Evolutionary conservation across 2,888 invertebrate genomes (phyloP), one percentile per base, ranked within the genome.

Genomic region (Drosophila yooni): DNA sequence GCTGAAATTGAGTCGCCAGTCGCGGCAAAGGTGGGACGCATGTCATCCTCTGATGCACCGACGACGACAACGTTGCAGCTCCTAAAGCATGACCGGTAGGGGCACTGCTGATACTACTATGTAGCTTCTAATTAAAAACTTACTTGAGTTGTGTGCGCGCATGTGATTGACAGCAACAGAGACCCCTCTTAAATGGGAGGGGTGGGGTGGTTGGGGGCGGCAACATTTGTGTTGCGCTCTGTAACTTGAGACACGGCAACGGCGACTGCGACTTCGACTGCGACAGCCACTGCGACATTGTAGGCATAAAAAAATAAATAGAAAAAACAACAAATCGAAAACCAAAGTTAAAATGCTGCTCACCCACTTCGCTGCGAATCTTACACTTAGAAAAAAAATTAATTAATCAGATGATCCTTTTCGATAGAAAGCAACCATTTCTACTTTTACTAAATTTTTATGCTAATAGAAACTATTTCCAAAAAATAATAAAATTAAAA

Each of bases 81-180:
- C 65, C 91, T 93, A 74, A 93, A 93, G 91, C 93, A 93, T 85
- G 93, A 93, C 87, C 93, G 92, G 66, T 92, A 86, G 70, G 53
- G 60, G 52, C 25, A 27, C 21, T 25, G 46, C 46, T 46, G 8
- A 7, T 36, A 25, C 33, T 36, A 18, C n/a, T 38, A 40, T 57
- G 67, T 71, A 74, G 71, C 70, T 70, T 77, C 90, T 88, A 88
- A 88, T 88, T 88, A 86, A 88, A 89, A 79, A 88, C 81, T 74
- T 84, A 88, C 81, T 74, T 84, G 91, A 90, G 89, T 86, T 84
- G 91, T 90, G 90, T 78, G 89, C 90, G 90, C 91, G 81, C 82
- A 87, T 90, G 77, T 91, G 91, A 90, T 91, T 91, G 91, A 90
- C 91, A 91, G 77, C 79, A 61, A 67, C 71, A 71, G 64, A 51